Conservation (phyloP, 1,140 invertebrate genomes). For the Orchestia grillus region DNA sequence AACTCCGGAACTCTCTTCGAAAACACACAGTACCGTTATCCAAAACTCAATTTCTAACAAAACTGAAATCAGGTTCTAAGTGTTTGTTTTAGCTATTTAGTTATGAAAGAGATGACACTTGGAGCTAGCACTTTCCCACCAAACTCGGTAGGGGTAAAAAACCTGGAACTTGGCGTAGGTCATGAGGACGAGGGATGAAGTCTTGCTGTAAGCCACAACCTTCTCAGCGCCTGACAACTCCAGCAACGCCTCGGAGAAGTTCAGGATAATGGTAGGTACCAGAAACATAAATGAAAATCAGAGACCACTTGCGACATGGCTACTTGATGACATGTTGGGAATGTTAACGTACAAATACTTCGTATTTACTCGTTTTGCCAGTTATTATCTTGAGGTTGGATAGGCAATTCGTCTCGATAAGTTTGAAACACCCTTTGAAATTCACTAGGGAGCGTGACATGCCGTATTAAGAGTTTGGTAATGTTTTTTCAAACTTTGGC, state of each 20-base stretch:
- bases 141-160: neutral
- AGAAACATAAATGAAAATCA: neutral
- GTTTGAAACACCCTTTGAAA: too few relatives aligned
- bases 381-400: too few relatives aligned
- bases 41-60: neutral
- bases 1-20: neutral
- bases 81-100: neutral
- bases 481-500: too few relatives aligned
- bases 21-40: neutral
- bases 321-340: neutral
- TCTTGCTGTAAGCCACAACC: neutral
- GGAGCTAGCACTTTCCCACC: too few relatives aligned
- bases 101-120: neutral
- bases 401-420: too few relatives aligned
- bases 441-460: neutral
- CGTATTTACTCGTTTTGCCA: too few relatives aligned
- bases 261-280: neutral
- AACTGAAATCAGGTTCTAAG: neutral
- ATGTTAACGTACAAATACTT: neutral
- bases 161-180: neutral
- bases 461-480: neutral
- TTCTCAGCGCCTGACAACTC: neutral
- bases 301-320: neutral
- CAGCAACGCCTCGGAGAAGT: neutral
- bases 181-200: neutral